Percentiles rank a stretch among this genome's conserved stretches.
Conservation (phyloP, 1,140 invertebrate genomes). For the Trypoxylus dichotomus region DNA sequence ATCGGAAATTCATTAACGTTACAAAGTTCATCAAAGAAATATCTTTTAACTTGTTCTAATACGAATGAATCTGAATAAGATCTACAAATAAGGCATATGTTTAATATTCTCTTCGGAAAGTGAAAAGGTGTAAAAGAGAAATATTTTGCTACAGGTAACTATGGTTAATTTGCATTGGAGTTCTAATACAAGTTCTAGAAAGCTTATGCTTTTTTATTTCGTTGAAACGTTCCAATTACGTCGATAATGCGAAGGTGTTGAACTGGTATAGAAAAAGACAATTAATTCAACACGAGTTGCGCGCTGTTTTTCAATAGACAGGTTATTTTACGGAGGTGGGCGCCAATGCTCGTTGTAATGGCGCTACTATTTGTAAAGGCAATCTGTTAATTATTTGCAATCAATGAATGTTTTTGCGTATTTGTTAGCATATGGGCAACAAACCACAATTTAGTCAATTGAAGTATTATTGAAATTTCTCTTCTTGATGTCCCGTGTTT, state of each 20-base stretch:
- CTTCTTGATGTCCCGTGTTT: no score
- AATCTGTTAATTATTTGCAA: not conserved
- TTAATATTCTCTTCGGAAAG: no score
- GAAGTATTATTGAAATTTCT: no score
- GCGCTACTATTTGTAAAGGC: not conserved
- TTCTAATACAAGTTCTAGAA: not conserved
- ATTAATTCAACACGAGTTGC: not conserved
- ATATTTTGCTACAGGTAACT: not conserved
- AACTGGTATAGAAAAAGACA: not conserved
- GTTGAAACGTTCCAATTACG: not conserved
- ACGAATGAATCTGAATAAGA: no score
- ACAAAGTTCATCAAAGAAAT: no score
- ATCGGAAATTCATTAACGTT: no score
- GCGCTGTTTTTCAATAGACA: not conserved
- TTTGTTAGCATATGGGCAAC: not conserved
- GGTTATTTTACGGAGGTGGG: not conserved
- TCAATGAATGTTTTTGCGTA: not conserved
- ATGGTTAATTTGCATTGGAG: not conserved
- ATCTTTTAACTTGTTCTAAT: no score
- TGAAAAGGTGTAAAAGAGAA: not conserved
- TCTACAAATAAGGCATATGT: no score
- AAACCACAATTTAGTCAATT: no score
- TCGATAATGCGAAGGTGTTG: not conserved
- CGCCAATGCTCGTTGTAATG: not conserved
- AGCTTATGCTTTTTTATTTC: not conserved